Evolutionary conservation across 2,888 invertebrate genomes (phyloP).

Genomic region (Lepidocyrtoides sp.): DNA sequence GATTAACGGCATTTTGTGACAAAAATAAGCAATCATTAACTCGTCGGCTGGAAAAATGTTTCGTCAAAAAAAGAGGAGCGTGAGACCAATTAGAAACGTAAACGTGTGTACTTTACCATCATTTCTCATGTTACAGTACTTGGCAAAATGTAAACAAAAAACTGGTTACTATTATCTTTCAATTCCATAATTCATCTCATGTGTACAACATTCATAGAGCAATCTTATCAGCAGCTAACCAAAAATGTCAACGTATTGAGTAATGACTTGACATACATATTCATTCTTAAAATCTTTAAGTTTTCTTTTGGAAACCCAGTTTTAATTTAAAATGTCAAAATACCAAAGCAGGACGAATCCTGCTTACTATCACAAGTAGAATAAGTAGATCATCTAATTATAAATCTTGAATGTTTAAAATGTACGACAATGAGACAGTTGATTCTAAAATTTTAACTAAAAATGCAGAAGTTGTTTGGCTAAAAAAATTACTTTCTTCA

Average conservation of each 20-base stretch:
- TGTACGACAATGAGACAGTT: too few relatives aligned
- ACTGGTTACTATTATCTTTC: constrained; percentile 5
- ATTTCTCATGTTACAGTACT: constrained; percentile 16
- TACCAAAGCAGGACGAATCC: too few relatives aligned
- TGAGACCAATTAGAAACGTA: constrained; percentile 40
- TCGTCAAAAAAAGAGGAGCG: constrained; percentile 17
- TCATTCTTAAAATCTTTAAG: not conserved
- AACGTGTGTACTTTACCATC: not conserved
- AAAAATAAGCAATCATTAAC: constrained; percentile 65
- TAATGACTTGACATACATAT: not conserved
- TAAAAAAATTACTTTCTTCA: constrained; percentile 63
- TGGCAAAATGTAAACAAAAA: constrained; percentile 5
- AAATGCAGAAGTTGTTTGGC: too few relatives aligned
- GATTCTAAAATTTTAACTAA: too few relatives aligned
- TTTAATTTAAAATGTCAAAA: not conserved
- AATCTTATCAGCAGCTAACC: not conserved
- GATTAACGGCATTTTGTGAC: constrained; percentile 12
- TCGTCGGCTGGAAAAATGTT: constrained; percentile 32
- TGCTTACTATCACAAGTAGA: too few relatives aligned
- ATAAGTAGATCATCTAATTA: too few relatives aligned
- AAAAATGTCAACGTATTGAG: constrained; percentile 25
- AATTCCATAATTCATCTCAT: not conserved
- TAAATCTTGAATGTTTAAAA: too few relatives aligned
- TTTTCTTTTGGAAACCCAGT: not conserved
- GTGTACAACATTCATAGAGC: not conserved